These are phyloP conservation scores for Neolamprologus sp. DNA, from an alignment of 2,113 vertebrate genomes.

Conservation along the genomic window DNA sequence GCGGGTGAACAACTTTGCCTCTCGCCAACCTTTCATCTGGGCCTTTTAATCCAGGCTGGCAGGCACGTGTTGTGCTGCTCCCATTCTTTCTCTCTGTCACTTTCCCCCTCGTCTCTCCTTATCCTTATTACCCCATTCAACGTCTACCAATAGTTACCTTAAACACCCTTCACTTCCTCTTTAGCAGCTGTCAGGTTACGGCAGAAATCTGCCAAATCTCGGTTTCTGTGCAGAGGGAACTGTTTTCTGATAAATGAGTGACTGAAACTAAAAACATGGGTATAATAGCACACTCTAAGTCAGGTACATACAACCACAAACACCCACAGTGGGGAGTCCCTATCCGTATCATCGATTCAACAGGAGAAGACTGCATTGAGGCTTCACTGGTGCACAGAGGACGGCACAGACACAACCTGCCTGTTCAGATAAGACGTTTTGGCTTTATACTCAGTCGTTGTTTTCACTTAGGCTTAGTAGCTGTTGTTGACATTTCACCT, in stretches of 20 bases:
- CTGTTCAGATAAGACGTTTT: not conserved
- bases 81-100: not conserved
- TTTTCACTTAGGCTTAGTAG: not conserved
- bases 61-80: conserved; percentile 22
- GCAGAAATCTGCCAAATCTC: not conserved
- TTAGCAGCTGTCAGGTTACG: not conserved
- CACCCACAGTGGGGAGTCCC: not conserved
- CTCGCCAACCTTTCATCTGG: conserved; percentile 29
- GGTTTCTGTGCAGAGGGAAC: not conserved
- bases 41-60: conserved; percentile 17
- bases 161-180: not conserved
- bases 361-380: not conserved
- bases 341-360: not conserved
- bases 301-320: not conserved
- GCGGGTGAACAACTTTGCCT: conserved; percentile 22
- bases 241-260: not conserved
- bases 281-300: not conserved
- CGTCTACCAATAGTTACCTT: not conserved
- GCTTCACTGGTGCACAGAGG: not conserved
- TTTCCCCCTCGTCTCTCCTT: not conserved
- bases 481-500: not conserved
- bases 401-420: not conserved
- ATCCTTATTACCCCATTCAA: not conserved
- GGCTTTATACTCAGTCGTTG: not conserved
- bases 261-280: not conserved